Conservation (phyloP, 2,888 invertebrate species). For the Malacosoma neustria region DNA sequence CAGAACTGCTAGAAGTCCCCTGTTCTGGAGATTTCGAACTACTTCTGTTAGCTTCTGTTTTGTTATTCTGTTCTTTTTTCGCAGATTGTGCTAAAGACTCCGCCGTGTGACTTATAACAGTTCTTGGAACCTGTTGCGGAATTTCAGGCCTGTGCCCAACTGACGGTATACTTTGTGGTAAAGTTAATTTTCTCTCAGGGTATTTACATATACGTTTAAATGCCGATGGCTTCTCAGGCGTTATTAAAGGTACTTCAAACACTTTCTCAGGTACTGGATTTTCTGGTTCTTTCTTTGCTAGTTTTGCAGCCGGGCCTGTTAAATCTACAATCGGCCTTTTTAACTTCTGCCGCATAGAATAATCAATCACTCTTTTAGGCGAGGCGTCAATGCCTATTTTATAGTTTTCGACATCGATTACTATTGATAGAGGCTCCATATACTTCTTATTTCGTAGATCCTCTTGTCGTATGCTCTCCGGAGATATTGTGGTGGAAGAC, state of each 20-base stretch:
- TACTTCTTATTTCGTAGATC: slow-evolving; percentile 43
- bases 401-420: slow-evolving; percentile 66
- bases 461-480: slow-evolving; percentile 51
- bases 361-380: slow-evolving; percentile 63
- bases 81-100: slow-evolving; percentile 49
- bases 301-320: slow-evolving; percentile 42
- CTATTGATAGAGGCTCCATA: slow-evolving; percentile 64
- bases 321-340: slow-evolving; percentile 46
- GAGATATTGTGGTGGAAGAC: slow-evolving; percentile 71
- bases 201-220: slow-evolving; percentile 31
- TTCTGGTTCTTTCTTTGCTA: slow-evolving; percentile 35
- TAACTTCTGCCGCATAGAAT: slow-evolving; percentile 54
- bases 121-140: slow-evolving; percentile 21
- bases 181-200: slow-evolving; percentile 31
- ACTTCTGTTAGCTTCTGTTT: slow-evolving; percentile 31
- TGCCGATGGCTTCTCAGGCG: slow-evolving; percentile 34
- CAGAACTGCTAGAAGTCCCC: slow-evolving; percentile 40
- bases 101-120: slow-evolving; percentile 64
- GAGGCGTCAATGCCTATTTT: slow-evolving; percentile 66
- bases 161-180: slow-evolving; percentile 51
- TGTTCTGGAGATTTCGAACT: slow-evolving; percentile 49
- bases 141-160: slow-evolving; percentile 24
- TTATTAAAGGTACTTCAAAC: slow-evolving; percentile 13
- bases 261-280: slow-evolving; percentile 19
- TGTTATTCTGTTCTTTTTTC: slow-evolving; percentile 17